Percentiles rank a stretch among this genome's conserved stretches.
These are phyloP conservation scores for Synergus umbraculus DNA, from an alignment of 2,888 invertebrate genomes.

Conservation along the genomic window DNA sequence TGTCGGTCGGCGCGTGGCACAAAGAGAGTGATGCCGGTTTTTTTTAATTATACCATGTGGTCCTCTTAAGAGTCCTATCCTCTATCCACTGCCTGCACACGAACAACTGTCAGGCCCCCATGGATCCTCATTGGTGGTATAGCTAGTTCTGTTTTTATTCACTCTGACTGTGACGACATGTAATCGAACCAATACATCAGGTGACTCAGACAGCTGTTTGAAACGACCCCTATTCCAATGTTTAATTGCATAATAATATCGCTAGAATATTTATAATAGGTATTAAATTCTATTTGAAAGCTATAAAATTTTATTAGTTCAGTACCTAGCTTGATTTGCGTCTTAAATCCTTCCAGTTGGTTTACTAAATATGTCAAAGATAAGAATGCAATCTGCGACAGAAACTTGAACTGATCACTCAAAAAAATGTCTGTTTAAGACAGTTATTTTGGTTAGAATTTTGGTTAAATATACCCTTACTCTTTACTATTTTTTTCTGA, in stretches of 20 bases:
- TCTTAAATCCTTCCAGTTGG: too few species aligned
- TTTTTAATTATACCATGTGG: constrained; percentile 76
- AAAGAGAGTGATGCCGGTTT: constrained; percentile 64
- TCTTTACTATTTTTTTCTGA: too few species aligned
- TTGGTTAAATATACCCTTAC: too few species aligned
- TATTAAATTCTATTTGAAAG: too few species aligned
- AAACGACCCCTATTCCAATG: not conserved
- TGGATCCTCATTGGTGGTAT: constrained; percentile 8
- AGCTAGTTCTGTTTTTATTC: not conserved
- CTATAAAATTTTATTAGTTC: too few species aligned
- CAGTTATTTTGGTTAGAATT: too few species aligned
- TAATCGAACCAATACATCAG: constrained; percentile 25
- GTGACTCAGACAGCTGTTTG: constrained; percentile 8
- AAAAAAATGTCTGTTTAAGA: too few species aligned
- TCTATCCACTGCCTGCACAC: constrained; percentile 42
- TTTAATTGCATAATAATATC: not conserved
- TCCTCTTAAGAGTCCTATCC: constrained; percentile 52
- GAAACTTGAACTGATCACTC: too few species aligned
- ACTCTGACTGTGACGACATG: not conserved
- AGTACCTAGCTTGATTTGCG: too few species aligned
- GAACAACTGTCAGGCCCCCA: constrained; percentile 67
- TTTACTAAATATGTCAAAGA: too few species aligned
- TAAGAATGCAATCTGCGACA: too few species aligned
- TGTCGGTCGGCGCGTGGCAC: constrained; percentile 67
- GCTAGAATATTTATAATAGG: not conserved